phyloP scores from a whole-genome alignment of 2,888 invertebrate genomes.

The Muschampia plurimacula region DNA sequence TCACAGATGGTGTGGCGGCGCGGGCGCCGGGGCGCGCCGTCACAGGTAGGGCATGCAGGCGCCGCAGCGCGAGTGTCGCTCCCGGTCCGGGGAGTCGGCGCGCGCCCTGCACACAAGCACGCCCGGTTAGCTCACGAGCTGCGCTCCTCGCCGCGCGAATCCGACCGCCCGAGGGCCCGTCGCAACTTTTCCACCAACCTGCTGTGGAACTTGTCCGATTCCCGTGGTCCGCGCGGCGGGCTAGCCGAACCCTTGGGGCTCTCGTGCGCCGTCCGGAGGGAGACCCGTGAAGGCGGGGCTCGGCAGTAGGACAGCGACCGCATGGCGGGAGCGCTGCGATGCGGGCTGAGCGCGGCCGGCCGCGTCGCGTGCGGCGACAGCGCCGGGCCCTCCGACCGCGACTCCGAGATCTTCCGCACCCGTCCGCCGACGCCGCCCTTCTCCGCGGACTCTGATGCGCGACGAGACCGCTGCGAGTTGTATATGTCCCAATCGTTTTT shows the following conservation, averaged over 20 bases:
- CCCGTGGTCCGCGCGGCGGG: constrained; percentile 84
- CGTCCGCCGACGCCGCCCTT: constrained; percentile 55
- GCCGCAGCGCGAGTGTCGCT: constrained; percentile 76
- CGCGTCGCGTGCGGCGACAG: constrained; percentile 88
- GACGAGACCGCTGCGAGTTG: constrained; percentile 92
- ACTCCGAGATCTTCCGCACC: constrained; percentile 88
- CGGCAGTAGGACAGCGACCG: constrained; percentile 84
- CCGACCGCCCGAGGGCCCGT: constrained; percentile 88
- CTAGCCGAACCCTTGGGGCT: constrained; percentile 88
- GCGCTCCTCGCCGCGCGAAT: constrained; percentile 77
- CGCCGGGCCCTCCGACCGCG: constrained; percentile 90
- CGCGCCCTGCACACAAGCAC: constrained; percentile 83
- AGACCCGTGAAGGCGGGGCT: constrained; percentile 85
- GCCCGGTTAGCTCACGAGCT: constrained; percentile 83
- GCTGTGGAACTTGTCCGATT: constrained; percentile 92
- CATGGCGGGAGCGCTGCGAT: constrained; percentile 89
- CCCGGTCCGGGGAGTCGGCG: constrained; percentile 77
- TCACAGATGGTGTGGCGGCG: constrained; percentile 75
- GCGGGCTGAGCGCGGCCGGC: constrained; percentile 80
- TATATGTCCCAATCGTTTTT: constrained; percentile 98
- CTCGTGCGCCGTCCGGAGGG: constrained; percentile 85
- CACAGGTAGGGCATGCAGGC: constrained; percentile 83
- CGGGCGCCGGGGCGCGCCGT: constrained; percentile 50
- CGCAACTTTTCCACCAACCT: constrained; percentile 92
- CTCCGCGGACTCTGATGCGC: constrained; percentile 89